phyloP scores from a whole-genome alignment of 2,888 invertebrate species.

The Hemaris fuciformis region DNA sequence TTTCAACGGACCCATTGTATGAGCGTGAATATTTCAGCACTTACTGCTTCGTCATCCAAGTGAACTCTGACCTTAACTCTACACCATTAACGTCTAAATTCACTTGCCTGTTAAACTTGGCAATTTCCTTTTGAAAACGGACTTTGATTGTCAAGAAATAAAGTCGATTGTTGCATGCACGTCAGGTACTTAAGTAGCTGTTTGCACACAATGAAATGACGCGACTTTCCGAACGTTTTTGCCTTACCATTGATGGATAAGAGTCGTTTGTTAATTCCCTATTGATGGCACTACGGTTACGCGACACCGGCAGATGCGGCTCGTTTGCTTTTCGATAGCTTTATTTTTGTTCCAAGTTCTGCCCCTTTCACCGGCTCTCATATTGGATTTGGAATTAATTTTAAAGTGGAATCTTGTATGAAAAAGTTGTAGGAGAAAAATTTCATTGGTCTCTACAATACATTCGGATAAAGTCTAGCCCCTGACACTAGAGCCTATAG shows the following conservation, averaged over 20 bases:
- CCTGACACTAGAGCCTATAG: too few relatives aligned
- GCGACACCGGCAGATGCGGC: slow-evolving; percentile 1
- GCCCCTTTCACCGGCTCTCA: background rate
- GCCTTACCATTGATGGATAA: slow-evolving; percentile 54
- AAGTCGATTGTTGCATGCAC: slow-evolving; percentile 31
- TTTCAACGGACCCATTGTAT: slow-evolving; percentile 54
- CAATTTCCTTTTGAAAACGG: background rate
- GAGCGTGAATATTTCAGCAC: slow-evolving; percentile 46
- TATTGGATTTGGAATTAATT: background rate
- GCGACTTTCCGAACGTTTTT: slow-evolving; percentile 54
- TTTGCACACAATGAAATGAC: slow-evolving; percentile 68
- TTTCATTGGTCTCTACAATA: too few relatives aligned
- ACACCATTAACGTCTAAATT: background rate
- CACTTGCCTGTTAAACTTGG: background rate
- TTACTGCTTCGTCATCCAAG: slow-evolving; percentile 24
- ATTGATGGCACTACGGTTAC: slow-evolving; percentile 39
- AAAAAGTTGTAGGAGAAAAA: too few relatives aligned
- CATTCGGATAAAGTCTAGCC: too few relatives aligned
- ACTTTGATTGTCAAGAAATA: slow-evolving; percentile 14
- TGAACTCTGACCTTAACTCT: slow-evolving; percentile 17
- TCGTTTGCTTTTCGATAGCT: background rate
- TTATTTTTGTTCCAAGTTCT: background rate
- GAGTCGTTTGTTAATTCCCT: slow-evolving; percentile 52
- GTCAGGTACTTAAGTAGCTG: slow-evolving; percentile 45
- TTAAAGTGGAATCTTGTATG: background rate